These are phyloP conservation scores for Acanthosepion esculentum DNA, from an alignment of 2,888 invertebrate species.

Conservation along the genomic window DNA sequence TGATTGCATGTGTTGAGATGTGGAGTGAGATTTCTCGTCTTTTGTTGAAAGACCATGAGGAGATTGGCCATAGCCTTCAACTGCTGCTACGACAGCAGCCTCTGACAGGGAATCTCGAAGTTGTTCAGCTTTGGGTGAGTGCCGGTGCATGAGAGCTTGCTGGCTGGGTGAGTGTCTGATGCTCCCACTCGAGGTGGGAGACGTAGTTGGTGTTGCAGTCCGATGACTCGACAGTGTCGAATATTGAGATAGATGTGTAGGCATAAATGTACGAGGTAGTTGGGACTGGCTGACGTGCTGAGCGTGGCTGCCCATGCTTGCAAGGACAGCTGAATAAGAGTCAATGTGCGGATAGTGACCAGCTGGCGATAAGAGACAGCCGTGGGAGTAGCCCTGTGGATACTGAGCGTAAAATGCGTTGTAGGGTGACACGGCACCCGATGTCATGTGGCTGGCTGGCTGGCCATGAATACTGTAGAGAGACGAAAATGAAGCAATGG, in stretches of 20 bases:
- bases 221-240: slow-evolving; percentile 51
- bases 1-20: slow-evolving; percentile 54
- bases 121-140: slow-evolving; percentile 50
- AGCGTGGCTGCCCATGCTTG: slow-evolving; percentile 69
- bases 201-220: slow-evolving; percentile 56
- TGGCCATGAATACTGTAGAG: slow-evolving; percentile 56
- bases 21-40: slow-evolving; percentile 56
- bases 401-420: slow-evolving; percentile 65
- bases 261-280: slow-evolving; percentile 59
- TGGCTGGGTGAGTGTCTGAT: slow-evolving; percentile 53
- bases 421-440: slow-evolving; percentile 61
- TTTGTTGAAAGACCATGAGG: slow-evolving; percentile 51
- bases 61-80: slow-evolving; percentile 16
- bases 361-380: slow-evolving; percentile 51
- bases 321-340: slow-evolving; percentile 70
- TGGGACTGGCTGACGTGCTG: slow-evolving; percentile 66
- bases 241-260: slow-evolving; percentile 50
- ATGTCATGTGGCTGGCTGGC: slow-evolving; percentile 55
- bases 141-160: slow-evolving; percentile 44
- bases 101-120: slow-evolving; percentile 55
- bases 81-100: neutral
- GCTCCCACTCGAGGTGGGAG: slow-evolving; percentile 57
- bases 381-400: slow-evolving; percentile 50
- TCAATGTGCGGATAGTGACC: slow-evolving; percentile 65
- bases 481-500: slow-evolving; percentile 55